Percentiles rank a stretch among this genome's conserved stretches.
These are phyloP conservation scores for Mycogona germanica DNA, from an alignment of 2,888 invertebrate genomes.

Conservation along the genomic window DNA sequence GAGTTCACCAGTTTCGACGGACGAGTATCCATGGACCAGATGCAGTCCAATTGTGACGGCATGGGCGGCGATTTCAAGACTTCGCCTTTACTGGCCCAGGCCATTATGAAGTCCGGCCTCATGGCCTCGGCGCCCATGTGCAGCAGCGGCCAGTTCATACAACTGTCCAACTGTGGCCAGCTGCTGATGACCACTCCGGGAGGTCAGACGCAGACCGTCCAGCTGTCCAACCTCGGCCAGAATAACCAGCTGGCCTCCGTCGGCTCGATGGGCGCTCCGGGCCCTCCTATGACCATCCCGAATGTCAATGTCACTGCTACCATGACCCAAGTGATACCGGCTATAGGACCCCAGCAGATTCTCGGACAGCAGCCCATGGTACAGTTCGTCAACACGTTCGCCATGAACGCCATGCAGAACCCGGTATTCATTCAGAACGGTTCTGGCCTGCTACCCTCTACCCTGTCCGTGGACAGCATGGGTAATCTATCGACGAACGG, in stretches of 20 bases:
- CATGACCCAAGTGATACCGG: slow-evolving; percentile 31
- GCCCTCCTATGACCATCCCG: slow-evolving; percentile 30
- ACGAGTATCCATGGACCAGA: background rate
- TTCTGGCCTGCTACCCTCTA: slow-evolving; percentile 8
- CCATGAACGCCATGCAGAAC: slow-evolving; percentile 26
- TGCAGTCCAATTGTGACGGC: slow-evolving; percentile 11
- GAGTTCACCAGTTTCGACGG: slow-evolving; percentile 9
- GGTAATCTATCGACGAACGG: slow-evolving; percentile 5
- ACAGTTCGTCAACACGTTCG: slow-evolving; percentile 57
- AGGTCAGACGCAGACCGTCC: slow-evolving; percentile 22
- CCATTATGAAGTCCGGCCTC: slow-evolving; percentile 14
- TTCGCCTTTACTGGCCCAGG: background rate
- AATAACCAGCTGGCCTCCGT: slow-evolving; percentile 24
- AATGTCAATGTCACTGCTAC: slow-evolving; percentile 30
- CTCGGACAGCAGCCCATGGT: slow-evolving; percentile 27
- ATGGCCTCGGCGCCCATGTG: slow-evolving; percentile 15
- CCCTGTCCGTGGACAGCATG: slow-evolving; percentile 12
- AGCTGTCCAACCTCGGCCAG: slow-evolving; percentile 23
- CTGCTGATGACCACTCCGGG: slow-evolving; percentile 22
- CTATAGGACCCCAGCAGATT: slow-evolving; percentile 26
- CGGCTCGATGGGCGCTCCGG: slow-evolving; percentile 26
- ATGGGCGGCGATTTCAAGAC: slow-evolving; percentile 2
- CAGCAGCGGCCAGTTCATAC: slow-evolving; percentile 22
- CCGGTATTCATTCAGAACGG: slow-evolving; percentile 25
- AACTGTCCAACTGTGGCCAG: slow-evolving; percentile 24